phyloP scores from a whole-genome alignment of 1,140 invertebrate genomes.

The Gryllus bimaculatus region DNA sequence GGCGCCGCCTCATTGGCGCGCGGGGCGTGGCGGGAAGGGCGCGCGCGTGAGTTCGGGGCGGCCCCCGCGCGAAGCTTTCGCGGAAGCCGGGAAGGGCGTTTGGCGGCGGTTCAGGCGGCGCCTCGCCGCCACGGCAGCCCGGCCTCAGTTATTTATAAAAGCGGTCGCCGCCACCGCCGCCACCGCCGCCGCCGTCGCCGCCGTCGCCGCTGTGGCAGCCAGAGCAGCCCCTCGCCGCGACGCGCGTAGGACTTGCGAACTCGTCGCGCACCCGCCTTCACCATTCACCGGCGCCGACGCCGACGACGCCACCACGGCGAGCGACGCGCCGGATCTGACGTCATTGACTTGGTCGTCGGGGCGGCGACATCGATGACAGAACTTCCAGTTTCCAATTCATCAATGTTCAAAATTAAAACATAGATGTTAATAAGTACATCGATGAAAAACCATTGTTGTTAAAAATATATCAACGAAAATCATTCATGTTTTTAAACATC shows the following conservation, averaged over 20 bases:
- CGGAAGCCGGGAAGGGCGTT: neutral
- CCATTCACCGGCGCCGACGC: neutral
- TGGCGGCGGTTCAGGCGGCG: neutral
- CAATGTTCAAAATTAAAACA: no score
- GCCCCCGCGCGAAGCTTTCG: neutral
- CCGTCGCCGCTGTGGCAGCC: no score
- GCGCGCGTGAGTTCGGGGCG: neutral
- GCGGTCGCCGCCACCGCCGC: neutral
- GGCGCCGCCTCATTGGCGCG: neutral
- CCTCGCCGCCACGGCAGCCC: neutral
- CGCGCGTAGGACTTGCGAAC: no score
- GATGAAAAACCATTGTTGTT: no score
- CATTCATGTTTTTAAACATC: no score
- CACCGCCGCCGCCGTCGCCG: no score
- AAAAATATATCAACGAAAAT: no score
- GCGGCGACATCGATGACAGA: no score
- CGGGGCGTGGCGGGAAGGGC: no score
- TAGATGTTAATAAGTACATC: no score
- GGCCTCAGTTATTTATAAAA: neutral
- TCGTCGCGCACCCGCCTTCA: neutral
- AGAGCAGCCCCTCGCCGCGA: neutral
- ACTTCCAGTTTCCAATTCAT: no score
- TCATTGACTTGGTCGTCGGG: neutral
- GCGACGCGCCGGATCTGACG: neutral
- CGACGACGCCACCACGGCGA: no score